Conservation (phyloP, 2,113 vertebrate species). For the Pseudorasbora parva region DNA sequence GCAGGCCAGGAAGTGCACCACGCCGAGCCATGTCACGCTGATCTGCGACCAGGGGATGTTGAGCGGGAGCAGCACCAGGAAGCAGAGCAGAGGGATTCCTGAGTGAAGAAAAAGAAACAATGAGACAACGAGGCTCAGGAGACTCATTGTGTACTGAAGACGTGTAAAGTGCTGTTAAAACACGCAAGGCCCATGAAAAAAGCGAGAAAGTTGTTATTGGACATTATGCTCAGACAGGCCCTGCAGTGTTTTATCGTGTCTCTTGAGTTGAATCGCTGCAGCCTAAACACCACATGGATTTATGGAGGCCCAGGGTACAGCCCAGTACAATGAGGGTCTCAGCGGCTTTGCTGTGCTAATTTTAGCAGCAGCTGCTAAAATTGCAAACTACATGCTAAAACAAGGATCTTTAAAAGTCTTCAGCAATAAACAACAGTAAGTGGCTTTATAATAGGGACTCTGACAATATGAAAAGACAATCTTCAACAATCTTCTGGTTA, state of each 20-base stretch:
- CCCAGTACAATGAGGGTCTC: constrained; percentile 13
- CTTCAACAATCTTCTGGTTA: neutral
- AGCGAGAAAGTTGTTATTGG: neutral
- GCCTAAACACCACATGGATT: constrained; percentile 17
- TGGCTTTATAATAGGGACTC: neutral
- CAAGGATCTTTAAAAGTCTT: neutral
- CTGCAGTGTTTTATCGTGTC: constrained; percentile 17
- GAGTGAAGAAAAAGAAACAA: constrained; percentile 40
- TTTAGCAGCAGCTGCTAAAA: constrained; percentile 25
- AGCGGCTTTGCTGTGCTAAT: constrained; percentile 5
- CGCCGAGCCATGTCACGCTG: constrained; percentile 87
- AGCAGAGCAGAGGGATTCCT: constrained; percentile 89
- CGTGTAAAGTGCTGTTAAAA: neutral
- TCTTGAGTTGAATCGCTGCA: constrained; percentile 18
- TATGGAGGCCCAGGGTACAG: constrained; percentile 14
- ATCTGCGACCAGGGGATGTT: constrained; percentile 91
- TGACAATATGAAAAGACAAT: neutral
- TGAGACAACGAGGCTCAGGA: neutral
- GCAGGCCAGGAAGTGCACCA: constrained; percentile 90
- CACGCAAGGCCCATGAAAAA: neutral
- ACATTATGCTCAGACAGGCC: constrained; percentile 5
- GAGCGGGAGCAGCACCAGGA: constrained; percentile 88
- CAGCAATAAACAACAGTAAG: neutral
- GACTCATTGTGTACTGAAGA: neutral
- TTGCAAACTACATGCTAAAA: constrained; percentile 1